Conservation (phyloP, 92 coral and sea anemone species). For the Parazoanthus darwini region DNA sequence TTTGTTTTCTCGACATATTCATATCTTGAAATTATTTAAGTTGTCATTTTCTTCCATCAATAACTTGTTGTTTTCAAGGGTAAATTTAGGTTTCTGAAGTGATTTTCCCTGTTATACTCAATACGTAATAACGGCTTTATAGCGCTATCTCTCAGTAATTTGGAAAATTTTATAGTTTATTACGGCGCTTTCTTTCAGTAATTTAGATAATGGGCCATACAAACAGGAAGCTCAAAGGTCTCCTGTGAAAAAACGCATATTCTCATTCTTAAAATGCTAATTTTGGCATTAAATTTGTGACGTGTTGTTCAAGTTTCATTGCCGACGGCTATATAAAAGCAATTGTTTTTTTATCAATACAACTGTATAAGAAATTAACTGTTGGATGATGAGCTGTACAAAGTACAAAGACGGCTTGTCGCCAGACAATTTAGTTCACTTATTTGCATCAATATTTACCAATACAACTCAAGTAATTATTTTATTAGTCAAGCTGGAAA, state of each 20-base stretch:
- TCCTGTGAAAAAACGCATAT: background rate
- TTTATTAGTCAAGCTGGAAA: background rate
- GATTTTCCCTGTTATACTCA: background rate
- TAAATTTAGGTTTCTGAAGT: background rate
- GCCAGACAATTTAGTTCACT: background rate
- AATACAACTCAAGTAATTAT: background rate
- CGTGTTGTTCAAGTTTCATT: constrained; percentile 9
- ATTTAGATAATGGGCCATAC: background rate
- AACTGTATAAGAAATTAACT: background rate
- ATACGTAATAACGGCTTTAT: background rate
- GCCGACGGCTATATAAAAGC: background rate
- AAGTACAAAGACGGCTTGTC: background rate
- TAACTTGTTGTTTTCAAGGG: background rate
- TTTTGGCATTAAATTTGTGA: background rate
- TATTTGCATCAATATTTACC: background rate
- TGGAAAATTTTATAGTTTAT: too few relatives aligned
- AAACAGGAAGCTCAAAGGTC: background rate
- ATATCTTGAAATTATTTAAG: too few relatives aligned
- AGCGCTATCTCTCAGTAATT: background rate
- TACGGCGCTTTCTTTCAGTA: background rate
- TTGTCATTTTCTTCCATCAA: background rate
- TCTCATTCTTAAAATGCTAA: background rate
- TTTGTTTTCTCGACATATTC: too few relatives aligned
- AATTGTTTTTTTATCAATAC: background rate
- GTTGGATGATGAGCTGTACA: constrained; percentile 1